Base-by-base conservation (phyloP, 2,113 vertebrate genomes). In the Phalacrocorax pelagicus region DNA sequence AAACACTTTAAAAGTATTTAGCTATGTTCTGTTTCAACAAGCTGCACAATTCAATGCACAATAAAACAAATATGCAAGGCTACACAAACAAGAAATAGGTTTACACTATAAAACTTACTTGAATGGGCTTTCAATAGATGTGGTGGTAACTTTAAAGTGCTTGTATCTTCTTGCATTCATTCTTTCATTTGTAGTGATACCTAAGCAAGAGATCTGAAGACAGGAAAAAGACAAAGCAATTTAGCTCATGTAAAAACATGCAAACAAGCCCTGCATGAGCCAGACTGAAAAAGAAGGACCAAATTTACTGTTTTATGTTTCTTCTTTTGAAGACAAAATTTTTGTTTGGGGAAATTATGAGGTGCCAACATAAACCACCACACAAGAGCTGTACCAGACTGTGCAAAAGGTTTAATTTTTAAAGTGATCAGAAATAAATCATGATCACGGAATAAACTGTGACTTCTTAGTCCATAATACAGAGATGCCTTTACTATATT, bases 91-190 rank as follows among this genome's bases (percentile, higher is more conserved):
- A 90, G 40, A 89, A 71, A 65, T 13, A 29, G 1, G 19, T 92
- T 67, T 57, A 75, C 5, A 23, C 29, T 86, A 77, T 72, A 90
- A 67, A 88, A 98, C 98, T 97, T 97, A 99, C 99, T 99, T 99
- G 98, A 99, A 99, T 73, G 99, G 99, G 95, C 99, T 99, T 98
- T 99, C 99, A 95, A 99, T 99, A 97, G 99, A 99, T 11, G 99
- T 99, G 88, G 99, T 99, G 61, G 99, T 99, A 95, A 99, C 99
- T 99, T 99, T 99, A 99, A 99, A 99, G 99, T 99, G 99, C 99
- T 99, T 99, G 95, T 99, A 99, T 97, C 99, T 98, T 96, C 99
- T 99, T 65, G 99, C 99, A 92, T 99, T 99, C 99, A 99, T 99
- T 96, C 99, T 98, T 98, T 99, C 99, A 84, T 99, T 99, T 98